These are phyloP conservation scores for Leptodactylus fuscus DNA, from an alignment of 2,113 vertebrate genomes.

Conservation along the genomic window DNA sequence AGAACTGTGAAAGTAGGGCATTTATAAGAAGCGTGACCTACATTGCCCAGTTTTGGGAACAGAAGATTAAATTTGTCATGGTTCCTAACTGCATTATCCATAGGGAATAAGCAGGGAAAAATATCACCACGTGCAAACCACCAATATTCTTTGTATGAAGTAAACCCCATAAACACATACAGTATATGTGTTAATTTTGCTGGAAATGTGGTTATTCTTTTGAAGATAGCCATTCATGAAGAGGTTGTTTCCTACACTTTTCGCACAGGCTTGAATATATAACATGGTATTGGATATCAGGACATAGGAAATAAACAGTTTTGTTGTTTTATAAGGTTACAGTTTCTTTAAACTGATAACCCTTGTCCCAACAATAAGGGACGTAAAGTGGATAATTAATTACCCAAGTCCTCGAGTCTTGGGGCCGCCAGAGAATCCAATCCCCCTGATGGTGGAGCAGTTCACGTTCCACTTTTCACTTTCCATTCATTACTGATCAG, in stretches of 20 bases:
- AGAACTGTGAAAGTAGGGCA: conserved; percentile 66
- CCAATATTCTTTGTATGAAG: neutral
- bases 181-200: neutral
- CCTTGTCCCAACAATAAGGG: too few species aligned
- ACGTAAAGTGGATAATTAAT: too few species aligned
- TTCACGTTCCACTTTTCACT: too few species aligned
- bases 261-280: too few species aligned
- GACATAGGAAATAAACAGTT: too few species aligned
- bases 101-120: neutral
- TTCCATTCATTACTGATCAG: too few species aligned
- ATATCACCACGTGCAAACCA: neutral
- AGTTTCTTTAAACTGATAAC: too few species aligned
- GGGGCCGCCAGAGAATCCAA: too few species aligned
- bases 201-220: neutral
- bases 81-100: neutral
- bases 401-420: too few species aligned
- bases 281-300: too few species aligned
- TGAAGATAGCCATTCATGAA: neutral
- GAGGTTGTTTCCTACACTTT: neutral
- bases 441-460: too few species aligned
- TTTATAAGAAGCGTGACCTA: conserved; percentile 61
- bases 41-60: conserved; percentile 64
- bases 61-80: conserved; percentile 17
- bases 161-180: neutral
- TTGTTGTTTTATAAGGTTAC: too few species aligned